These are phyloP conservation scores for Xestia xanthographa DNA, from an alignment of 2,888 invertebrate species.

Conservation along the genomic window DNA sequence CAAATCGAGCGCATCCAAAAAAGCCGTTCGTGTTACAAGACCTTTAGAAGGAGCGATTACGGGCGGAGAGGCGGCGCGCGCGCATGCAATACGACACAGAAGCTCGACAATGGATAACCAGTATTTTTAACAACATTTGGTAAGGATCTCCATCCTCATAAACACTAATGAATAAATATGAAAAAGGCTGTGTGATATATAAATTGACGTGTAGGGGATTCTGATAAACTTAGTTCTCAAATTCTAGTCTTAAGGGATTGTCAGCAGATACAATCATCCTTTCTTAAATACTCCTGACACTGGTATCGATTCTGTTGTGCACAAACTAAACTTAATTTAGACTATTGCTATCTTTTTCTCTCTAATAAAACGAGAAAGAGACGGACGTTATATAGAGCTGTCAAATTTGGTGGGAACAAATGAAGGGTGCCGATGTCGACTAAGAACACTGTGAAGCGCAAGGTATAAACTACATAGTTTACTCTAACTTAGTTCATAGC, in stretches of 20 bases:
- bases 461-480: too few species aligned
- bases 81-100: conserved; percentile 64
- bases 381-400: too few species aligned
- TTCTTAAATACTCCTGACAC: neutral
- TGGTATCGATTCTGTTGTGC: too few species aligned
- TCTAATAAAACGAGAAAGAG: too few species aligned
- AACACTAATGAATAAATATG: neutral
- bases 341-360: too few species aligned
- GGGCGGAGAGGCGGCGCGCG: conserved; percentile 67
- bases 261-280: neutral
- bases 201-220: neutral
- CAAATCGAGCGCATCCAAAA: conserved; percentile 59
- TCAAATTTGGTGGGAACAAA: too few species aligned
- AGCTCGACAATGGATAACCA: conserved; percentile 22
- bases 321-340: too few species aligned
- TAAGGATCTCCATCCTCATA: neutral
- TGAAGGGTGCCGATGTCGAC: too few species aligned
- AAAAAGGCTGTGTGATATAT: neutral
- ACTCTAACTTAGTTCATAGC: too few species aligned
- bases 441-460: too few species aligned
- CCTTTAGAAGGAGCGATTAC: conserved; percentile 65
- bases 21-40: conserved; percentile 60
- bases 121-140: neutral
- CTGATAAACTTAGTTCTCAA: neutral
- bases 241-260: neutral